Percentiles rank a stretch among this genome's conserved stretches.
phyloP scores from a whole-genome alignment of 2,113 vertebrate species.

The Sinocyclocheilus grahami region DNA sequence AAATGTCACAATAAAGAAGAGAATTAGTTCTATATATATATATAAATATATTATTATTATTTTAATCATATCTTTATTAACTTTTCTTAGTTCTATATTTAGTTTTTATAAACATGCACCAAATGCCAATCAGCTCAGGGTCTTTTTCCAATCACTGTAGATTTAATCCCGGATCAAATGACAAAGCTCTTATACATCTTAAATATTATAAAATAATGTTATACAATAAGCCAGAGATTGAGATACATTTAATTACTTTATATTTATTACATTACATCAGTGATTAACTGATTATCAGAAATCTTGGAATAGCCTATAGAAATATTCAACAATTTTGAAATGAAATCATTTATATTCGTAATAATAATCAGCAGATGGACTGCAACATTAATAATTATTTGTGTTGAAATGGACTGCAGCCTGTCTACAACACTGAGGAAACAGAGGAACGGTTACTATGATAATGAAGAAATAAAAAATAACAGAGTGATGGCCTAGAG shows the following conservation, averaged over 20 bases:
- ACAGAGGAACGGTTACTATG: not conserved
- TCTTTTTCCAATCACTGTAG: slow-evolving; percentile 38
- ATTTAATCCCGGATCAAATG: not conserved
- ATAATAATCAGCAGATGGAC: not conserved
- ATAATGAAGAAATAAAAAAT: not conserved
- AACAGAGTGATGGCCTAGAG: not conserved
- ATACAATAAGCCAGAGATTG: too few species aligned
- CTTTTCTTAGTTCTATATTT: slow-evolving; percentile 27
- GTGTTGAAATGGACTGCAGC: not conserved
- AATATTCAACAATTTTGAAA: too few species aligned
- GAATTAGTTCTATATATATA: slow-evolving; percentile 22
- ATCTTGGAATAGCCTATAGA: too few species aligned
- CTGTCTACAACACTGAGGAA: not conserved
- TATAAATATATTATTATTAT: too few species aligned
- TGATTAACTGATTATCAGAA: too few species aligned
- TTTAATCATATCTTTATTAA: too few species aligned
- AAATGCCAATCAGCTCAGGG: not conserved
- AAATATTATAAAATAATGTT: too few species aligned
- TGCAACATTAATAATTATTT: not conserved
- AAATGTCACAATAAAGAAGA: slow-evolving; percentile 38
- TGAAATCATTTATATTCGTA: too few species aligned
- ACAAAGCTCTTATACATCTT: too few species aligned
- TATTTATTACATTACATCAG: too few species aligned
- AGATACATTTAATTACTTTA: too few species aligned
- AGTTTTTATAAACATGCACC: slow-evolving; percentile 23